Percentiles rank a stretch among this genome's conserved stretches.
Conservation (phyloP, 35 echinoderm and acorn worm genomes). For the Lytechinus variegatus region DNA sequence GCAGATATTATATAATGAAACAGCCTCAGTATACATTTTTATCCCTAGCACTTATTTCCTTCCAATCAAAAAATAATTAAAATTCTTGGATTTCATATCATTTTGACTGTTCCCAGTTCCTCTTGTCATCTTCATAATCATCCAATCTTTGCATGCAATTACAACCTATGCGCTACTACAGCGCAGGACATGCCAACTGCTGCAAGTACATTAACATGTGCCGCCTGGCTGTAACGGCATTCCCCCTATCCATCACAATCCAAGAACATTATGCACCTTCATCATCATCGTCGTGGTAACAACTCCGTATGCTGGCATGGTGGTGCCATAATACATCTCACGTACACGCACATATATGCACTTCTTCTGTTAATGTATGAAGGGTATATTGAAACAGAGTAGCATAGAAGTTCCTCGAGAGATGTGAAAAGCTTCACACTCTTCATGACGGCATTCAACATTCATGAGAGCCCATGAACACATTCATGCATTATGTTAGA, state of each 20-base stretch:
- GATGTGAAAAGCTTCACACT: neutral
- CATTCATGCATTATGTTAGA: neutral
- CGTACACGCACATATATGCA: neutral
- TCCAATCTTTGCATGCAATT: neutral
- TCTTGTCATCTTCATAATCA: neutral
- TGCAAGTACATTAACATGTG: neutral
- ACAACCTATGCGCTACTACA: neutral
- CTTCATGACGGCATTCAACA: neutral
- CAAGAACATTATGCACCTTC: neutral
- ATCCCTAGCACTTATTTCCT: too few relatives aligned
- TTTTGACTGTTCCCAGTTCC: neutral
- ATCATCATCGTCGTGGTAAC: slow-evolving; percentile 1
- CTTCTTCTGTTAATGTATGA: neutral
- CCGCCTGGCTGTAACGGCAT: neutral
- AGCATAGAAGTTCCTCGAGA: neutral
- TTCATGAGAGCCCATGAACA: neutral
- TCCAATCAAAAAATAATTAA: too few relatives aligned
- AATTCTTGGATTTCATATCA: neutral
- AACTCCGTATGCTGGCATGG: neutral
- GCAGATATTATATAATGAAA: too few relatives aligned
- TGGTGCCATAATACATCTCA: neutral
- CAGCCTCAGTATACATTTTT: too few relatives aligned
- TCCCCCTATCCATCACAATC: neutral
- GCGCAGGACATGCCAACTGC: neutral
- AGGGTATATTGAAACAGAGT: neutral